Base-by-base conservation (phyloP, 2,888 invertebrate genomes). In the Argynnis bischoffii region DNA sequence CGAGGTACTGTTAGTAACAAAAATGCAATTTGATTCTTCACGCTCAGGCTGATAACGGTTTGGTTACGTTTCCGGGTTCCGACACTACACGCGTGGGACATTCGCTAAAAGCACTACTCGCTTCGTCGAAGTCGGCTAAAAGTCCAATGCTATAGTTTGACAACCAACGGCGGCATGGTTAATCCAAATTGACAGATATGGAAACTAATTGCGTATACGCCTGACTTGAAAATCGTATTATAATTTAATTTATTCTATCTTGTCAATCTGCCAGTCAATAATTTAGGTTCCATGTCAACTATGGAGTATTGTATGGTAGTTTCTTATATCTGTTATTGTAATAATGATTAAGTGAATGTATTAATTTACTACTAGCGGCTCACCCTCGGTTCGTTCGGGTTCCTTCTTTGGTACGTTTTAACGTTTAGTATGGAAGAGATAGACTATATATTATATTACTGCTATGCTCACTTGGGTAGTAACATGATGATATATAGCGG, bases 1-100 rank as follows among this genome's bases (percentile, higher is more conserved):
- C 60, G 69, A 48, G 60, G 63, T 73, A 71, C 71, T 71, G 71
- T 70, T 72, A 72, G 69, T 70, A 65, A 75, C 76, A 74, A 69
- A 74, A 74, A 72, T 75, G 85, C 81, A 85, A 87, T 77, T 70
- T 76, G 78, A 85, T 18, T 80, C 78, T 75, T 79, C 73, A 78
- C 75, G 72, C 80, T 81, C 78, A 54, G 54, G 53, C 75, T 79
- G 80, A 82, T 79, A 79, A 80, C 79, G 77, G 70, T 75, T 76
- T 71, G 69, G 78, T 83, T 81, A 80, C 83, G 72, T 66, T 68
- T 70, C 68, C 59, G 59, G 59, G 59, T 59, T 59, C 48, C 73
- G 74, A 55, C 74, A 69, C 66, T 57, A 68, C 68, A 70, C 70
- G 70, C 68, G 69, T 64, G 65, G 70, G 69, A 72, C 70, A 70